Evolutionary conservation across 92 coral and sea anemone genomes (phyloP), one percentile per base, ranked within the genome.

Genomic region (Zoanthus gigantus): DNA sequence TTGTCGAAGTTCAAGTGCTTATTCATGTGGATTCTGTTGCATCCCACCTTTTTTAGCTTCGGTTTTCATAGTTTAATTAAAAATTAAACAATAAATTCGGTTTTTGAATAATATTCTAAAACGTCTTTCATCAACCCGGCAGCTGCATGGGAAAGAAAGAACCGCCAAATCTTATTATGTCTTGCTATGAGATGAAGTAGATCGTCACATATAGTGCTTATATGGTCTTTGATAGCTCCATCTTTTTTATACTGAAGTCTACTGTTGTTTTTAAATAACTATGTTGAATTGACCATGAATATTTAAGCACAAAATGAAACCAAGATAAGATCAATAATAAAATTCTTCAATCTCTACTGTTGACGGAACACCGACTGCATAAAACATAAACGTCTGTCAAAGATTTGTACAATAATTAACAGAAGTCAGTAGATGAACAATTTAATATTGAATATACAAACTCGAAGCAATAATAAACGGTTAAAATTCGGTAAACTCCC

Each of bases 51-150:
- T 6, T n/a, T 63, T 63, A 63, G 69, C 28, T 63, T n/a, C 16
- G 71, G 31, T 15, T 79, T 79, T 16, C 72, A 79, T 17, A 78
- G 61, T 79, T n/a, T 44, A 54, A 80, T 80, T 66, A 80, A 80
- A 80, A 42, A 65, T 81, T 81, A 81, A 81, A 45, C 74, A 46
- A 61, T 17, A 1, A 44, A 46, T 65, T 81, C 30, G 9, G 69
- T 81, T 23, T 50, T 23, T 57, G 44, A 61, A 58, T 37, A 32
- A 79, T 79, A 34, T 79, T 79, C 45, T 81, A 73, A 34, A 34
- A 57, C 45, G 28, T 66, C 46, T 42, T 37, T 9, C 16, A 11
- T 34, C 60, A 28, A 81, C 66, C 84, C 61, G 71, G 42, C 84
- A 63, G 72, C 30, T 79, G 74, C 44, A 72, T 44, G 56, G 13